phyloP scores from a whole-genome alignment of 2,113 vertebrate genomes.

The Pseudorhombus dupliciocellatus region DNA sequence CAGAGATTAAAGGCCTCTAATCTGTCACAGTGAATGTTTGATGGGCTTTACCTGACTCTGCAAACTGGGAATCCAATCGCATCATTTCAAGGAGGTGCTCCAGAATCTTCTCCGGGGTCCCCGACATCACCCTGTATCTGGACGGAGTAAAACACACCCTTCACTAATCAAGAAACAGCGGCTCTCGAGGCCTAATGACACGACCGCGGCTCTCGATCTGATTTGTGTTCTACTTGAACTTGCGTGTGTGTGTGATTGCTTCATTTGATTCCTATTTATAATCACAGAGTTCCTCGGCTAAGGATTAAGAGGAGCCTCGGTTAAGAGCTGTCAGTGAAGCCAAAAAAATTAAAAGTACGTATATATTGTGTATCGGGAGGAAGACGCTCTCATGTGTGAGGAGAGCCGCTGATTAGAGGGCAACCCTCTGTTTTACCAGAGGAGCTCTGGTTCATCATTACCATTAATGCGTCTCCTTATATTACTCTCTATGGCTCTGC shows the following conservation, averaged over 20 bases:
- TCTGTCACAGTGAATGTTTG: conserved; percentile 10
- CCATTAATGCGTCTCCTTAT: conserved; percentile 68
- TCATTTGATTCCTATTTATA: conserved; percentile 66
- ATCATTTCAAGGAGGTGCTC: conserved; percentile 98
- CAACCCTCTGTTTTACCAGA: conserved; percentile 48
- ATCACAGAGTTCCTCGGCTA: conserved; percentile 51
- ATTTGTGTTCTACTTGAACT: conserved; percentile 50
- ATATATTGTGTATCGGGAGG: too few relatives aligned
- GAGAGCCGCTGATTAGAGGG: conserved; percentile 71
- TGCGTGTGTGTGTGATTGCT: conserved; percentile 63
- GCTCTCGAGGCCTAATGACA: conserved; percentile 55
- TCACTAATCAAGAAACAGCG: conserved; percentile 68
- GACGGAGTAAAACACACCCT: conserved; percentile 60
- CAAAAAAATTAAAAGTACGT: not conserved
- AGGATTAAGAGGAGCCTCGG: conserved; percentile 51
- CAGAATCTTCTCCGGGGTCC: conserved; percentile 98
- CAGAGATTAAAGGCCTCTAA: conserved; percentile 24
- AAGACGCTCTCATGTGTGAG: conserved; percentile 60
- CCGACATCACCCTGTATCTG: conserved; percentile 98
- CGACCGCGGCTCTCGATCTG: conserved; percentile 35
- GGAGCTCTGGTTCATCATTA: conserved; percentile 59
- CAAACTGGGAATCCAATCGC: conserved; percentile 90
- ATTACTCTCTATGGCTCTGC: too few relatives aligned
- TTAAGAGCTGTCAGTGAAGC: conserved; percentile 49
- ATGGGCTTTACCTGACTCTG: conserved; percentile 83